Percentiles rank a stretch among this genome's conserved stretches.
Evolutionary conservation across 2,888 invertebrate species (phyloP).

Genomic region (Pyrocoelia pectoralis): DNA sequence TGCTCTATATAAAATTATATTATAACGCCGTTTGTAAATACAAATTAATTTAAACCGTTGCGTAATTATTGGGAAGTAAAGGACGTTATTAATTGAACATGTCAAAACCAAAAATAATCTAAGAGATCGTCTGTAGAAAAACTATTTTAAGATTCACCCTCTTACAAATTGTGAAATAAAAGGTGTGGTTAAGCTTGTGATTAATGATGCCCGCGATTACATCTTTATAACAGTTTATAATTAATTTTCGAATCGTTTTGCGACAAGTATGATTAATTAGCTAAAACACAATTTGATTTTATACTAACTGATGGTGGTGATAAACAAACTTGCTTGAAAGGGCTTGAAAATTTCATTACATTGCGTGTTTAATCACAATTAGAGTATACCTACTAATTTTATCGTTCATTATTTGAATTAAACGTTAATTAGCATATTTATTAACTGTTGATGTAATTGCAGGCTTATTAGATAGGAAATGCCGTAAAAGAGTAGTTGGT

Average conservation of each 20-base stretch:
- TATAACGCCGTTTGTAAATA: too few relatives aligned
- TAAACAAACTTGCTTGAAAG: too few relatives aligned
- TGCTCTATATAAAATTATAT: too few relatives aligned
- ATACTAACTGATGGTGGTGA: too few relatives aligned
- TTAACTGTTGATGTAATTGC: neutral
- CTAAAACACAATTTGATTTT: too few relatives aligned
- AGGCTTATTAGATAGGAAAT: neutral
- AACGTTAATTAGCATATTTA: neutral
- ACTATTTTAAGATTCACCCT: slow-evolving; percentile 1
- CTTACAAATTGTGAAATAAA: neutral
- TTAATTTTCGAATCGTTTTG: slow-evolving; percentile 6
- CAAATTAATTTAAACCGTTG: too few relatives aligned
- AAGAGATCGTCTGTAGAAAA: too few relatives aligned
- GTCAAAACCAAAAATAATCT: too few relatives aligned
- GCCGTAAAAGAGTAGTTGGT: too few relatives aligned
- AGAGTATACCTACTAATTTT: neutral
- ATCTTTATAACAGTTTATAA: slow-evolving; percentile 2
- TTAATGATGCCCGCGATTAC: neutral
- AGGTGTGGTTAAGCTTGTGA: neutral
- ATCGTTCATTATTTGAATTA: neutral
- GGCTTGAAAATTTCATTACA: neutral
- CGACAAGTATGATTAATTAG: neutral
- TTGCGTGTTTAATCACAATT: neutral
- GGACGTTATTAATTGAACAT: too few relatives aligned
- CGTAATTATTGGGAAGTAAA: too few relatives aligned